Evolutionary conservation across 2,888 invertebrate species (phyloP).

Genomic region (Hanleya hanleyi): DNA sequence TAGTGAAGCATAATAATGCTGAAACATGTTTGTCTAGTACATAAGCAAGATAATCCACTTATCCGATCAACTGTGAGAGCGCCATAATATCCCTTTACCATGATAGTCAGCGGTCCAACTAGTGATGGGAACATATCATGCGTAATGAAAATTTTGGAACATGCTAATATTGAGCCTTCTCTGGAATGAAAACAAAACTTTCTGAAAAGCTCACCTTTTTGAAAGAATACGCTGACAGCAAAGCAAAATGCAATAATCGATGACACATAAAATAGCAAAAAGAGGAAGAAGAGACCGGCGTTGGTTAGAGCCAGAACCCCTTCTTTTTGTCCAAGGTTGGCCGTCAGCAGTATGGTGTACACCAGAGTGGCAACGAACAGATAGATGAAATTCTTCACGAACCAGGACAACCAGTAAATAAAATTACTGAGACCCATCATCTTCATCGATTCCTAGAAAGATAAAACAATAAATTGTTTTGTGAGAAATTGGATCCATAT

Average conservation of each 20-base stretch:
- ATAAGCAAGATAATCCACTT: too few relatives aligned
- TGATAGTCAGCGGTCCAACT: too few relatives aligned
- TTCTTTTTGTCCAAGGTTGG: constrained; percentile 44
- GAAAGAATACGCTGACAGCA: constrained; percentile 84
- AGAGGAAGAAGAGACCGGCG: constrained; percentile 79
- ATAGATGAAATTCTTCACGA: constrained; percentile 83
- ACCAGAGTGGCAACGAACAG: constrained; percentile 78
- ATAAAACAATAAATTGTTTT: neutral
- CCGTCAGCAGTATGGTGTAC: constrained; percentile 71
- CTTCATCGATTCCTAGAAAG: constrained; percentile 88
- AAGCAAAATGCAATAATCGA: constrained; percentile 84
- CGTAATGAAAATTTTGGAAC: too few relatives aligned
- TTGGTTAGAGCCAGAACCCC: constrained; percentile 73
- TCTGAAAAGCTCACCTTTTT: constrained; percentile 83
- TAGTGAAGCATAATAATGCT: too few relatives aligned
- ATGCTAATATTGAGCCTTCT: too few relatives aligned
- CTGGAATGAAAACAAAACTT: too few relatives aligned
- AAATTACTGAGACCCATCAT: constrained; percentile 89
- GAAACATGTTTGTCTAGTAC: too few relatives aligned
- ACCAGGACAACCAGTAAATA: constrained; percentile 91
- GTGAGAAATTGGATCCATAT: too few relatives aligned
- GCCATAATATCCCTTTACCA: too few relatives aligned
- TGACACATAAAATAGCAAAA: constrained; percentile 81
- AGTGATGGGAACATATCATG: too few relatives aligned
- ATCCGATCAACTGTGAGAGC: too few relatives aligned